These are phyloP conservation scores for Sylvicola cinctus DNA, from an alignment of 2,888 invertebrate genomes.

Conservation along the genomic window DNA sequence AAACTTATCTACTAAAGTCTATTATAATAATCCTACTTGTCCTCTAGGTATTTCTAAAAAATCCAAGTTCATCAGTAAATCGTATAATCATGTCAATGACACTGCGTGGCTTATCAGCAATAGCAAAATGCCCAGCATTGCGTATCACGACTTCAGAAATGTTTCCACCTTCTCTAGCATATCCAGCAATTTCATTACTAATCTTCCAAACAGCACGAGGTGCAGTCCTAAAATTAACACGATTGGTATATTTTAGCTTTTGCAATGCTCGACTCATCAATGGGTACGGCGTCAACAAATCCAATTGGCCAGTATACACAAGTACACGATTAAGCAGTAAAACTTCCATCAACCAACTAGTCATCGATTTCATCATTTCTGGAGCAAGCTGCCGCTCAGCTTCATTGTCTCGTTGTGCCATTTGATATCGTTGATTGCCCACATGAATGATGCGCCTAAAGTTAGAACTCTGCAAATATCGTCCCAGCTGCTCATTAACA, in stretches of 20 bases:
- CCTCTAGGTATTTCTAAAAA: too few species aligned
- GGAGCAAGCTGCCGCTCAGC: constrained; percentile 43
- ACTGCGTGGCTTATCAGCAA: constrained; percentile 58
- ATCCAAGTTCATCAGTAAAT: too few species aligned
- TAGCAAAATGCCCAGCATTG: constrained; percentile 68
- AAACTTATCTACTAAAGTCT: too few species aligned
- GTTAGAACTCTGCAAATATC: too few species aligned
- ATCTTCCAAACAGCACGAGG: constrained; percentile 48
- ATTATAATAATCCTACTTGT: too few species aligned
- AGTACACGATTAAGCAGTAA: constrained; percentile 47
- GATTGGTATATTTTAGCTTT: constrained; percentile 44
- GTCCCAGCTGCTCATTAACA: too few species aligned
- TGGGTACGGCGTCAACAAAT: constrained; percentile 79
- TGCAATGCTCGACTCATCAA: constrained; percentile 59
- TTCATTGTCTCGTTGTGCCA: too few species aligned
- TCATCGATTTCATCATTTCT: constrained; percentile 68
- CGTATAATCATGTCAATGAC: constrained; percentile 49
- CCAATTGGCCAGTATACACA: constrained; percentile 77
- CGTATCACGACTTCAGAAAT: constrained; percentile 53
- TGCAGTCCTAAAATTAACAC: constrained; percentile 42
- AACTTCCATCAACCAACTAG: constrained; percentile 46
- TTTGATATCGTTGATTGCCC: constrained; percentile 53
- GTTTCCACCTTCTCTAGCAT: constrained; percentile 47
- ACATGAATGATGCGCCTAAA: too few species aligned
- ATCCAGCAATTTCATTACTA: constrained; percentile 48